Evolutionary conservation across 1,140 invertebrate species (phyloP).

Genomic region (Drosophila micromelanica): DNA sequence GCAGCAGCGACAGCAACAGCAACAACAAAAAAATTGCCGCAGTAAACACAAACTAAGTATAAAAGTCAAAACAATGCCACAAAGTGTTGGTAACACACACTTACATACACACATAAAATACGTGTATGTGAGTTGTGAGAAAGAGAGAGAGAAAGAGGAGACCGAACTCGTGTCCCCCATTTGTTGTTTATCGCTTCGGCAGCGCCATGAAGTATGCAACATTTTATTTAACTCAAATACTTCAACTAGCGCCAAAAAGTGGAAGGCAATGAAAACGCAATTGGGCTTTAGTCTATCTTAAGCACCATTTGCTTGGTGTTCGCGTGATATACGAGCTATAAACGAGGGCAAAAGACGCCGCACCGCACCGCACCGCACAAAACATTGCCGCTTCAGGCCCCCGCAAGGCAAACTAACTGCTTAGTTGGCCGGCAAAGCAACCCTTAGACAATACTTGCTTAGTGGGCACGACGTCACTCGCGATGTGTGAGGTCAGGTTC

Average conservation of each 20-base stretch:
- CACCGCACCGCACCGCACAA: background rate
- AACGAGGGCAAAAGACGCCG: constrained; percentile 19
- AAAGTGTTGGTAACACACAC: constrained; percentile 69
- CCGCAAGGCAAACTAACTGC: constrained; percentile 4
- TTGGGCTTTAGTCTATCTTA: constrained; percentile 56
- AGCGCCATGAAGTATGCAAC: constrained; percentile 63
- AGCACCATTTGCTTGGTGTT: constrained; percentile 52
- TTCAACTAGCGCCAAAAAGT: constrained; percentile 29
- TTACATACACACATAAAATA: constrained; percentile 19
- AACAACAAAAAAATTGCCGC: constrained; percentile 43
- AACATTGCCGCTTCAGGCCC: background rate
- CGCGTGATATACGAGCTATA: constrained; percentile 63
- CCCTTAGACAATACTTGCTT: constrained; percentile 31
- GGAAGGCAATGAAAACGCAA: constrained; percentile 56
- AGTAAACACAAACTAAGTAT: constrained; percentile 82
- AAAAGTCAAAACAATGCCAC: constrained; percentile 81
- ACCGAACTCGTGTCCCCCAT: constrained; percentile 24
- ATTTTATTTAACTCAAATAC: constrained; percentile 56
- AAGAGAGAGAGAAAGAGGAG: background rate
- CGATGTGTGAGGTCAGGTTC: constrained; percentile 75
- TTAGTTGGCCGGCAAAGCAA: constrained; percentile 14
- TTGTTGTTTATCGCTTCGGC: constrained; percentile 50
- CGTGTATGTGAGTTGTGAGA: background rate
- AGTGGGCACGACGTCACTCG: constrained; percentile 38
- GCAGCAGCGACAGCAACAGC: constrained; percentile 2